Percentiles rank a stretch among this genome's conserved stretches.
Conservation (phyloP, 2,113 vertebrate genomes). For the Camelus bactrianus region DNA sequence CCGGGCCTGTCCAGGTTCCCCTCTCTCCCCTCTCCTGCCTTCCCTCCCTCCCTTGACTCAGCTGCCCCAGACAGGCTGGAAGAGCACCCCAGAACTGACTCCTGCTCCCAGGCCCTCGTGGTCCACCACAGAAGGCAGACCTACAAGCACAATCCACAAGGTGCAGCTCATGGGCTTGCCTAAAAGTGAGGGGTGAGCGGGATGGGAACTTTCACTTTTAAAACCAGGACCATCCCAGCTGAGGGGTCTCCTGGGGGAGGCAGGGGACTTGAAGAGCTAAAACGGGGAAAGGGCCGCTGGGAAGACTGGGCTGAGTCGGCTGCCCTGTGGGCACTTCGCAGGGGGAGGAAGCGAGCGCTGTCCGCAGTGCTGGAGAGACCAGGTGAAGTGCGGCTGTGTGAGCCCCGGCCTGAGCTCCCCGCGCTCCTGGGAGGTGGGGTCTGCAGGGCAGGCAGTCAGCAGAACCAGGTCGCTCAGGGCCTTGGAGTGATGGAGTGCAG, state of each 20-base stretch:
- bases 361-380: too few species aligned
- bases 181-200: background rate
- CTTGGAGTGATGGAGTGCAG: background rate
- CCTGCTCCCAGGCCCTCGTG: fast-evolving
- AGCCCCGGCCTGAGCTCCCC: too few species aligned
- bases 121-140: background rate
- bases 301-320: background rate
- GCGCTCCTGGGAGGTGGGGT: background rate
- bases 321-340: background rate
- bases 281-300: background rate
- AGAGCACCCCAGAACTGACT: fast-evolving
- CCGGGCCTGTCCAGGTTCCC: fast-evolving
- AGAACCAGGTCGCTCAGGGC: background rate
- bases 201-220: background rate
- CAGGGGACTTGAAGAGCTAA: background rate
- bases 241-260: background rate
- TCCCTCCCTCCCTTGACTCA: too few species aligned
- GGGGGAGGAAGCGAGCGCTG: background rate
- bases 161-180: background rate
- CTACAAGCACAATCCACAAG: fast-evolving
- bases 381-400: too few species aligned
- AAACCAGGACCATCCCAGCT: background rate
- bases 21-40: background rate
- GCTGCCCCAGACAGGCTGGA: too few species aligned
- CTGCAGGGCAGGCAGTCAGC: too few species aligned